These are phyloP conservation scores for Thripadectes ignobilis DNA, from an alignment of 2,797 vertebrate genomes.

Conservation along the genomic window DNA sequence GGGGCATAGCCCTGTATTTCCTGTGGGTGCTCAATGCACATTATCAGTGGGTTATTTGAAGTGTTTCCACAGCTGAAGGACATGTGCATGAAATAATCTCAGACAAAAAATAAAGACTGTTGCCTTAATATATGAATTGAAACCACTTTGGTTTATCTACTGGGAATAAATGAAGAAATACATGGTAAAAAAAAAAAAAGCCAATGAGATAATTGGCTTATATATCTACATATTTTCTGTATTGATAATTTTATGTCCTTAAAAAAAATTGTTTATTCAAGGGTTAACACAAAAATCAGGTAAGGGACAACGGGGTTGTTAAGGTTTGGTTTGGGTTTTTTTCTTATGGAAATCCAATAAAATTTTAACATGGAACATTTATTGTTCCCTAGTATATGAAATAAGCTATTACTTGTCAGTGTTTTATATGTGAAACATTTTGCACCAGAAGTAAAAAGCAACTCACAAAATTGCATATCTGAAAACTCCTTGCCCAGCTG, in stretches of 20 bases:
- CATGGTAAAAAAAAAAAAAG: neutral
- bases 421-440: neutral
- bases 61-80: slow-evolving; percentile 45
- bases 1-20: slow-evolving; percentile 23
- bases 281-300: neutral
- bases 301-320: neutral
- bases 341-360: neutral
- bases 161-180: slow-evolving; percentile 14
- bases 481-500: neutral
- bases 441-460: neutral
- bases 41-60: slow-evolving; percentile 48
- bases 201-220: neutral
- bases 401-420: neutral
- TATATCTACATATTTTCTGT: slow-evolving; percentile 4
- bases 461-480: neutral
- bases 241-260: neutral
- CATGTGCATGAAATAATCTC: slow-evolving; percentile 34
- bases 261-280: neutral
- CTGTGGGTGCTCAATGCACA: slow-evolving; percentile 23
- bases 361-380: neutral
- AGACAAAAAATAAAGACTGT: slow-evolving; percentile 19
- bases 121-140: slow-evolving; percentile 22
- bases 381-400: neutral
- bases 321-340: neutral
- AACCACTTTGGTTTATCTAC: slow-evolving; percentile 36